Base-by-base conservation (phyloP, 2,113 vertebrate species). In the Pluvialis apricaria region DNA sequence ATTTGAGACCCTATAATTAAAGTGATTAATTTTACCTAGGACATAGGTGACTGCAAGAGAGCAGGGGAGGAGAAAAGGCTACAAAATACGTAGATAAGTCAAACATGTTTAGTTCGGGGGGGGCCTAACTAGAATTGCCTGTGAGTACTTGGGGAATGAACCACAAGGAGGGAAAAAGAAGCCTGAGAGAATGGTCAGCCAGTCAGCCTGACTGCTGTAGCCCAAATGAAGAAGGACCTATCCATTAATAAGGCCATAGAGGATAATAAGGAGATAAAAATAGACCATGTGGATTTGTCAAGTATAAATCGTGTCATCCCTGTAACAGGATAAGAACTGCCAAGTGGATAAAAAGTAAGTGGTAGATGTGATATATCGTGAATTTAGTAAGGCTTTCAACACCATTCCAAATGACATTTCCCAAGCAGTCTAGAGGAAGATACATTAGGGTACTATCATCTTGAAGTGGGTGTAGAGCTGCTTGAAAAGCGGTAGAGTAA, bases 221-320 rank as follows among this genome's bases (percentile, higher is more conserved):
- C 87, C 73, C 52, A 52, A 65, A 90, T 73, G 36, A 89, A 31
- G 71, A 91, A 51, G 36, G 72, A 65, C 80, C 28, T 87, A 10
- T 80, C 58, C 8, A 26, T 88, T 95, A 92, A 73, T 77, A 88
- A 94, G 7, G 36, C 49, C 10, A 9, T 32, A 61, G 31, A 90
- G 40, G 54, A 38, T 80, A 91, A 91, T 94, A 65, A 77, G 18
- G 78, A 82, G 87, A 62, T 85, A 82, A 93, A 92, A 96, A 93
- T 82, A 96, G 84, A 79, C 36, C 26, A 12, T 80, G 52, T 76
- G 65, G 31, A 40, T 85, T 93, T 92, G 49, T 90, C 78, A 69
- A 45, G 28, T 82, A 61, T 38, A 64, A 79, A 76, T 91, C 65
- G 11, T 87, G 58, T 57, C 93, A 62, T 77, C 58, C 44, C 25